These are phyloP conservation scores for Aphelenchoides avenae DNA, from an alignment of 1,140 invertebrate genomes.

Conservation along the genomic window DNA sequence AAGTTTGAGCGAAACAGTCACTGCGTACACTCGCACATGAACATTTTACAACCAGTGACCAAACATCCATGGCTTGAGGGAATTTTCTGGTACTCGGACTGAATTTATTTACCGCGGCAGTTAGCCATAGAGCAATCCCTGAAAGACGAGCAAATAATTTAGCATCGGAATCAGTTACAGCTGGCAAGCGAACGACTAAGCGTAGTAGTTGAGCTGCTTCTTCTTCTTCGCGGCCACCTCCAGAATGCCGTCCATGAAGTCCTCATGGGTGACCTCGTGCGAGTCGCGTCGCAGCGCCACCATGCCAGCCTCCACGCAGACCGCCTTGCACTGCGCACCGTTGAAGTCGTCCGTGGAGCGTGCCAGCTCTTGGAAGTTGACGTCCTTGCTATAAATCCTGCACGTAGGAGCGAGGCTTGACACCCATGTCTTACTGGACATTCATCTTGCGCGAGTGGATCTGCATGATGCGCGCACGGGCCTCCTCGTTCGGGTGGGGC, in stretches of 20 bases:
- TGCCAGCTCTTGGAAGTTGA: slow-evolving; percentile 96
- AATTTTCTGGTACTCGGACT: too few species aligned
- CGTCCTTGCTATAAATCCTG: slow-evolving; percentile 73
- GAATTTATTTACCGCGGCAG: too few species aligned
- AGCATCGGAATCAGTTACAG: too few species aligned
- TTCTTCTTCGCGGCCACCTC: slow-evolving; percentile 99
- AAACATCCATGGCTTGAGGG: too few species aligned
- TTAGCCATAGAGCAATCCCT: too few species aligned
- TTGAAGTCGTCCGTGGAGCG: slow-evolving; percentile 98
- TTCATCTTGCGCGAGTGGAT: slow-evolving; percentile 99
- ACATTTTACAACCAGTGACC: too few species aligned
- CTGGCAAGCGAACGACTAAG: too few species aligned
- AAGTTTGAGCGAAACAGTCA: too few species aligned
- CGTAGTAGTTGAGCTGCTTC: too few species aligned
- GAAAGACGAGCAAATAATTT: too few species aligned
- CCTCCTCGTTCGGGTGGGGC: slow-evolving; percentile 95
- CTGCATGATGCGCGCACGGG: slow-evolving; percentile 95
- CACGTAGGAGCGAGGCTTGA: not conserved
- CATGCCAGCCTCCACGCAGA: slow-evolving; percentile 99
- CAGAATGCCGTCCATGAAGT: slow-evolving; percentile 98
- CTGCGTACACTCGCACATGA: too few species aligned
- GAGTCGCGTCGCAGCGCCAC: slow-evolving; percentile 90
- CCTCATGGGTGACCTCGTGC: slow-evolving; percentile 88
- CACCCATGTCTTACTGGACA: slow-evolving; percentile 65
- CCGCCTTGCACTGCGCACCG: slow-evolving; percentile 97